Evolutionary conservation across 2,888 invertebrate species (phyloP).

Genomic region (Nebria brevicollis): DNA sequence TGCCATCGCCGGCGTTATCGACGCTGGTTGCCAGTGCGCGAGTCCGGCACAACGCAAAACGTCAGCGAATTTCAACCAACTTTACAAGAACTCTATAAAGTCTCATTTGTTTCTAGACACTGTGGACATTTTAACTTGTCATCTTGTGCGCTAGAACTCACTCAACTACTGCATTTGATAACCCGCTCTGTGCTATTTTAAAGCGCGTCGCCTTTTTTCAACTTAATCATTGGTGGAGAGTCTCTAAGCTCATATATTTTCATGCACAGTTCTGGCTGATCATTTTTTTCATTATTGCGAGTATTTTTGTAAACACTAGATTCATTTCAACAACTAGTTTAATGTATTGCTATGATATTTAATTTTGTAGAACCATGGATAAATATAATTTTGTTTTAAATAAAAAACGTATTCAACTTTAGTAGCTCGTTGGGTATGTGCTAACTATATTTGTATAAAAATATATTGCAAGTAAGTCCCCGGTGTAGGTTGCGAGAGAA

Average conservation of each 20-base stretch:
- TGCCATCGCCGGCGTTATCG: conserved; percentile 22
- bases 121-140: conserved; percentile 42
- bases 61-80: conserved; percentile 28
- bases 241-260: too few relatives aligned
- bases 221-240: neutral
- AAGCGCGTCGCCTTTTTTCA: neutral
- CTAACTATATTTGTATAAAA: neutral
- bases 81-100: conserved; percentile 46
- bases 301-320: too few relatives aligned
- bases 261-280: too few relatives aligned
- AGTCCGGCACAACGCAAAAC: neutral
- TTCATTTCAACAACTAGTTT: too few relatives aligned
- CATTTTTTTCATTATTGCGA: too few relatives aligned
- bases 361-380: too few relatives aligned
- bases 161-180: conserved; percentile 33
- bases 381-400: too few relatives aligned
- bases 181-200: conserved; percentile 12
- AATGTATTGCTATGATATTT: too few relatives aligned
- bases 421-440: neutral
- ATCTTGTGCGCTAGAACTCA: conserved; percentile 31
- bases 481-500: neutral
- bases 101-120: conserved; percentile 43
- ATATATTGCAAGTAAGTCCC: neutral
- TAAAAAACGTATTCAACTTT: too few relatives aligned
- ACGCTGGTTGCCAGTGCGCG: neutral